These are phyloP conservation scores for Oryzias melastigma DNA, from an alignment of 2,113 vertebrate genomes.

Conservation along the genomic window DNA sequence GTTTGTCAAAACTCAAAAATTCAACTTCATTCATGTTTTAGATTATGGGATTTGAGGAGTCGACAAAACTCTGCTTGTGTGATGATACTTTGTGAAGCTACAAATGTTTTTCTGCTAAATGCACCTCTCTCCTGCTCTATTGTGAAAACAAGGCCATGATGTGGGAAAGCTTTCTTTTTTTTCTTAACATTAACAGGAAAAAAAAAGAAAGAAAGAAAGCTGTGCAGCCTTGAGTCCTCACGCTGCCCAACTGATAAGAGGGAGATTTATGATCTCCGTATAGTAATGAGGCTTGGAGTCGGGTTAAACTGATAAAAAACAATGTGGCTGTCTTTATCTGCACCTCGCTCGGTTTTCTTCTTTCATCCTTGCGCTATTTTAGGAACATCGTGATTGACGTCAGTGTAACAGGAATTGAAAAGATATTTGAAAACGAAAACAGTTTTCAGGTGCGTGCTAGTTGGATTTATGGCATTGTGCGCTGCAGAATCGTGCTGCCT, in stretches of 20 bases:
- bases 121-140: background rate
- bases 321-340: slow-evolving; percentile 15
- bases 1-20: slow-evolving; percentile 5
- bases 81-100: slow-evolving; percentile 8
- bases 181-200: background rate
- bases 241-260: slow-evolving; percentile 20
- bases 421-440: slow-evolving; percentile 1
- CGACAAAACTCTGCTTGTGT: background rate
- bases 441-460: background rate
- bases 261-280: slow-evolving; percentile 27
- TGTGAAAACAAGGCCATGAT: background rate
- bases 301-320: slow-evolving; percentile 12
- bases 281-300: slow-evolving; percentile 46
- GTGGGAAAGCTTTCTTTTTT: background rate
- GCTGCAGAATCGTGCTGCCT: slow-evolving; percentile 6
- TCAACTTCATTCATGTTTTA: slow-evolving; percentile 15
- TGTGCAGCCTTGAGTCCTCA: slow-evolving; percentile 13
- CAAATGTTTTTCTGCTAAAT: slow-evolving; percentile 16
- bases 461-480: slow-evolving; percentile 10
- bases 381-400: slow-evolving; percentile 16
- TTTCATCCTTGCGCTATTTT: slow-evolving; percentile 24
- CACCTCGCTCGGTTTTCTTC: slow-evolving; percentile 5
- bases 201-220: slow-evolving; percentile 1
- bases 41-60: background rate
- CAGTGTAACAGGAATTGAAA: slow-evolving; percentile 9